Percentiles rank a stretch among this genome's conserved stretches.
phyloP scores from a whole-genome alignment of 2,888 invertebrate genomes.

The Toxonevra muliebris region DNA sequence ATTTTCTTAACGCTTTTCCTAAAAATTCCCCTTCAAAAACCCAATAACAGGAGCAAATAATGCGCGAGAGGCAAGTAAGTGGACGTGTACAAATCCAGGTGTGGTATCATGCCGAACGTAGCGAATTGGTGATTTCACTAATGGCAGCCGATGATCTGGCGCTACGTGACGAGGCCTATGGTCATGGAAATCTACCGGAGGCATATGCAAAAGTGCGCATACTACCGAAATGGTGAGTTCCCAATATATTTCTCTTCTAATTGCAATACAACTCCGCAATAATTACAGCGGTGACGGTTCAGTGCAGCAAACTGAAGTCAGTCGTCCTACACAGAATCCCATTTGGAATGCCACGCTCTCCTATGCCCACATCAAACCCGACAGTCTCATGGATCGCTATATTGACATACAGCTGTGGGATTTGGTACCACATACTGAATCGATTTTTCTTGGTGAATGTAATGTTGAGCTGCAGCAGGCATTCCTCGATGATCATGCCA shows the following conservation, averaged over 20 bases:
- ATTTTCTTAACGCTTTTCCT: background rate
- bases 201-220: conserved; percentile 85
- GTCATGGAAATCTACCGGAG: conserved; percentile 81
- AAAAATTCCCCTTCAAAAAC: background rate
- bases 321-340: conserved; percentile 86
- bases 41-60: conserved; percentile 71
- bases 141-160: conserved; percentile 88
- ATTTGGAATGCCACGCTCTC: conserved; percentile 93
- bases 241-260: background rate
- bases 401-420: conserved; percentile 92
- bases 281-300: conserved; percentile 75
- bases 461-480: conserved; percentile 75
- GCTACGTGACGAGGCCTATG: conserved; percentile 78
- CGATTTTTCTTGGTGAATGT: conserved; percentile 83
- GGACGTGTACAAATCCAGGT: conserved; percentile 89
- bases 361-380: conserved; percentile 81
- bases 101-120: conserved; percentile 86
- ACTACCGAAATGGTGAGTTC: conserved; percentile 79
- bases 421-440: conserved; percentile 82
- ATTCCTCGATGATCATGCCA: conserved; percentile 85
- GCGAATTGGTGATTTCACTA: conserved; percentile 84
- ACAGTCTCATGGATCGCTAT: conserved; percentile 80
- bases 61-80: conserved; percentile 78
- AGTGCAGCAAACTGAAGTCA: conserved; percentile 83
- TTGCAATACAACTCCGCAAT: background rate